phyloP scores from a whole-genome alignment of 2,888 invertebrate genomes.

The Rotaria sp. region DNA sequence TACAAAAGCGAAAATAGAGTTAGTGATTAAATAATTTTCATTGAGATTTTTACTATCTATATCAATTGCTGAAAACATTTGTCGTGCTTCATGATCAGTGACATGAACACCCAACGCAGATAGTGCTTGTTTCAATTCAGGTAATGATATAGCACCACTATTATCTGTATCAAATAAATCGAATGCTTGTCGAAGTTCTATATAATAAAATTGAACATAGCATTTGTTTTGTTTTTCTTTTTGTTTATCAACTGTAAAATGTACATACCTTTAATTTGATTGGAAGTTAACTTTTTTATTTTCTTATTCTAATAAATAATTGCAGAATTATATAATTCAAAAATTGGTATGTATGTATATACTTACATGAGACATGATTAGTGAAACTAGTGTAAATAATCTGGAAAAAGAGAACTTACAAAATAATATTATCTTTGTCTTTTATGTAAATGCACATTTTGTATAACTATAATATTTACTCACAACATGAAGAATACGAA shows the following conservation, averaged over 20 bases:
- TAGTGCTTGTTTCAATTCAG: neutral
- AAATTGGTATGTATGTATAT: neutral
- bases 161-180: neutral
- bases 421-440: no score
- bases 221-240: no score
- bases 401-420: neutral
- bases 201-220: no score
- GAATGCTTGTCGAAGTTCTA: slow-evolving; percentile 18
- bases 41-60: neutral
- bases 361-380: neutral
- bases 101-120: neutral
- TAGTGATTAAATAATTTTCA: no score
- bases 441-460: no score
- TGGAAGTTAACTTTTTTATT: neutral
- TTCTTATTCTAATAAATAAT: slow-evolving; percentile 9
- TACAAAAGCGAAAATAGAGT: neutral
- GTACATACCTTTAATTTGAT: neutral
- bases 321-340: neutral
- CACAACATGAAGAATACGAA: neutral
- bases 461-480: neutral
- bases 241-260: neutral
- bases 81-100: neutral
- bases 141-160: neutral
- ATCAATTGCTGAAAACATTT: slow-evolving; percentile 26
- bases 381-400: neutral